A percentile compares a stretch with the other conserved stretches of the same genome.
These are phyloP conservation scores for Helostoma temminkii DNA, from an alignment of 2,797 vertebrate genomes.

Conservation along the genomic window DNA sequence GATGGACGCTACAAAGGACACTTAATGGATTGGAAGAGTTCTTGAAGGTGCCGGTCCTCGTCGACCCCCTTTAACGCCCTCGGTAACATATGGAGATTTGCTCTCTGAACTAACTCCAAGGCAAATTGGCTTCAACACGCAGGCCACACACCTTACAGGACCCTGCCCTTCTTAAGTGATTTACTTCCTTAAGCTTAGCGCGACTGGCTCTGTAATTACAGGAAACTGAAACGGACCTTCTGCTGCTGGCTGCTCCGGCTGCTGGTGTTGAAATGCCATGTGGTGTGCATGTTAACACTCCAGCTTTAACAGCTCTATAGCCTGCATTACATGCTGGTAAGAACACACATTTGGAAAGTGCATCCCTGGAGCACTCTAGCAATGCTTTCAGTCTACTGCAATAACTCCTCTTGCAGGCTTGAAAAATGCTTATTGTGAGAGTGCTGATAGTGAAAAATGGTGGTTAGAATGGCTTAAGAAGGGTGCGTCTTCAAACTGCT, in stretches of 20 bases:
- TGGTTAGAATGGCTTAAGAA: too few relatives aligned
- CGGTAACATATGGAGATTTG: constrained; percentile 78
- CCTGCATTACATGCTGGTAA: constrained; percentile 8
- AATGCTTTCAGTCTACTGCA: not conserved
- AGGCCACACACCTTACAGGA: constrained; percentile 67
- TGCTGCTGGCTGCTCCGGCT: constrained; percentile 10
- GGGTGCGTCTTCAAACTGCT: too few relatives aligned
- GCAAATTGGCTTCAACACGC: constrained; percentile 68
- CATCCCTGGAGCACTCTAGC: not conserved
- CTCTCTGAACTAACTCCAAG: constrained; percentile 49
- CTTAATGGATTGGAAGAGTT: constrained; percentile 58
- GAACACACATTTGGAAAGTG: constrained; percentile 1
- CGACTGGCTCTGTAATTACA: constrained; percentile 73
- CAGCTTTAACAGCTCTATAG: constrained; percentile 3
- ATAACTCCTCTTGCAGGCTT: not conserved
- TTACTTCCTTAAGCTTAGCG: constrained; percentile 68
- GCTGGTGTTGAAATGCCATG: constrained; percentile 4
- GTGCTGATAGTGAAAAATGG: too few relatives aligned
- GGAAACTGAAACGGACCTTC: constrained; percentile 63
- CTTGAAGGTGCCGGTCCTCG: constrained; percentile 33
- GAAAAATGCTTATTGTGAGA: not conserved
- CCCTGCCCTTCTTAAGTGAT: constrained; percentile 74
- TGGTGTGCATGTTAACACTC: constrained; percentile 25
- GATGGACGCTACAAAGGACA: constrained; percentile 48
- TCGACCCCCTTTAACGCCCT: constrained; percentile 30